Percentiles rank a stretch among this genome's conserved stretches.
phyloP scores from a whole-genome alignment of 2,113 vertebrate genomes.

The Ondatra zibethicus region DNA sequence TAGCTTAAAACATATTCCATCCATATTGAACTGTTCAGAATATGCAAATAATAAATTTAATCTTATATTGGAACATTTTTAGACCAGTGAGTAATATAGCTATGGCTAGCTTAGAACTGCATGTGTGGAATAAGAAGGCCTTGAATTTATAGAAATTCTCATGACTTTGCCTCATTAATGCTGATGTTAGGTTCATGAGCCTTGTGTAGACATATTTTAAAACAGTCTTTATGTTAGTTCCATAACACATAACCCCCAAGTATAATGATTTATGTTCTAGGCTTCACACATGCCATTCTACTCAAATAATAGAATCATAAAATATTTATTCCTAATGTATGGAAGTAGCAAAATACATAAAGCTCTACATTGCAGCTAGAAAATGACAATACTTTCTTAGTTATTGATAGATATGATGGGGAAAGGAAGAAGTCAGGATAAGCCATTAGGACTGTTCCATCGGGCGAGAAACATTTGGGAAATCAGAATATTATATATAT shows the following conservation, averaged over 20 bases:
- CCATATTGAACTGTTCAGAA: not conserved
- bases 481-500: slow-evolving; percentile 36
- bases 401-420: not conserved
- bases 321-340: slow-evolving; percentile 4
- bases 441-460: not conserved
- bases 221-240: slow-evolving; percentile 2
- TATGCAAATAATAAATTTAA: slow-evolving; percentile 6
- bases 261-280: not conserved
- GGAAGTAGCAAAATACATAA: not conserved
- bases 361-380: not conserved
- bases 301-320: slow-evolving; percentile 8
- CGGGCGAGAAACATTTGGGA: slow-evolving; percentile 52
- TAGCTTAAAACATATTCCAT: not conserved
- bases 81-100: not conserved
- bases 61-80: not conserved
- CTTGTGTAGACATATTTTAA: not conserved
- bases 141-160: not conserved
- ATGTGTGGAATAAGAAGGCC: not conserved
- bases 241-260: not conserved
- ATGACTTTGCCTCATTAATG: not conserved
- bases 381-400: not conserved
- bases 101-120: not conserved
- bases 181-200: not conserved
- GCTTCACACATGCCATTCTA: not conserved
- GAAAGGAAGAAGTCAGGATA: not conserved